phyloP scores from a whole-genome alignment of 2,797 vertebrate genomes.

The Lagocephalus sceleratus region DNA sequence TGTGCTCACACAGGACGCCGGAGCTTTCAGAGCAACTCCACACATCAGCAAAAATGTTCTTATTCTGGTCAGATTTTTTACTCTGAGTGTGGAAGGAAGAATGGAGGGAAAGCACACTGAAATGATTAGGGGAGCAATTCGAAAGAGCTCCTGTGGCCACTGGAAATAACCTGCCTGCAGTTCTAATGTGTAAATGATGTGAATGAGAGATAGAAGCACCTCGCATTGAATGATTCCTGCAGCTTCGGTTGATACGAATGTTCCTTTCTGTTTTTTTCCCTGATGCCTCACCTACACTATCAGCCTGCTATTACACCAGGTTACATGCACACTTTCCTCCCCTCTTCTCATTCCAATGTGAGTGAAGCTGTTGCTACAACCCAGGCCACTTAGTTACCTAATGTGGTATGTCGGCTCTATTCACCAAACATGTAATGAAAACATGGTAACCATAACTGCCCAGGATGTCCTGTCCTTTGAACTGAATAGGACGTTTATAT shows the following conservation, averaged over 20 bases:
- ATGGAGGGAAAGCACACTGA: slow-evolving; percentile 15
- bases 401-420: too few species aligned
- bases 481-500: too few species aligned
- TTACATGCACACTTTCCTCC: too few species aligned
- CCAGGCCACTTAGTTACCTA: too few species aligned
- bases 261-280: slow-evolving; percentile 18
- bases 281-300: not conserved
- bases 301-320: not conserved
- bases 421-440: too few species aligned
- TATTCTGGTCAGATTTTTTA: slow-evolving; percentile 46
- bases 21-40: slow-evolving; percentile 37
- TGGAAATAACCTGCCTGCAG: slow-evolving; percentile 31
- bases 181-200: slow-evolving; percentile 40
- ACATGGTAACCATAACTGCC: too few species aligned
- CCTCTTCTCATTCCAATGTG: too few species aligned
- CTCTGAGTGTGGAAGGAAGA: slow-evolving; percentile 27
- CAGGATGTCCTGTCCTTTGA: too few species aligned
- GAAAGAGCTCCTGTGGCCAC: slow-evolving; percentile 22
- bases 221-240: slow-evolving; percentile 35
- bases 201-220: slow-evolving; percentile 44
- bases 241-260: slow-evolving; percentile 37
- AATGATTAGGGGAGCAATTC: slow-evolving; percentile 38
- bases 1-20: slow-evolving; percentile 32
- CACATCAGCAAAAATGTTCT: slow-evolving; percentile 46
- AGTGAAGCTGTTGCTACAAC: too few species aligned